A percentile compares a stretch with the other conserved stretches of the same genome.
These are phyloP conservation scores for Eristalis intricaria DNA, from an alignment of 2,888 invertebrate genomes.

Conservation along the genomic window DNA sequence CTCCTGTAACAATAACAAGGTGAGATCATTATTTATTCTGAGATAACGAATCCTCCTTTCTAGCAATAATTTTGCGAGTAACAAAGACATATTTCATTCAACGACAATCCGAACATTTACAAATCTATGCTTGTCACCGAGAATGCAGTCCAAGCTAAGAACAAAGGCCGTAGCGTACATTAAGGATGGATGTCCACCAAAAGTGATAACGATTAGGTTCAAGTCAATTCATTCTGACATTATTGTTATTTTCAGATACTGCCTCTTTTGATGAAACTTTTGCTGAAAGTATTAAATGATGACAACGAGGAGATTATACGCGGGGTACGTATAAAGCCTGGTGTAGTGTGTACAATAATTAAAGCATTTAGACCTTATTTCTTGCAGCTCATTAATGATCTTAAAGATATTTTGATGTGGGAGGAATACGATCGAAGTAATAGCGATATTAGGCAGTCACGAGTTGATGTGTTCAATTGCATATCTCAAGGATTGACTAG, in stretches of 20 bases:
- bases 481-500: slow-evolving; percentile 78
- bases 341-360: not conserved
- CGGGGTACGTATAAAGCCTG: slow-evolving; percentile 73
- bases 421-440: slow-evolving; percentile 30
- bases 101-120: slow-evolving; percentile 77
- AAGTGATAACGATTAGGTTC: slow-evolving; percentile 6
- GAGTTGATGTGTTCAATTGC: slow-evolving; percentile 77
- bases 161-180: slow-evolving; percentile 77
- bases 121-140: slow-evolving; percentile 76
- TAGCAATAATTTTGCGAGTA: slow-evolving; percentile 77
- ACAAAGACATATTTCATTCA: slow-evolving; percentile 77
- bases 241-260: slow-evolving; percentile 73
- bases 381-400: slow-evolving; percentile 76
- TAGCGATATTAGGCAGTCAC: slow-evolving; percentile 74
- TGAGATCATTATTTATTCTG: no score
- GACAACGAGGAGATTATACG: slow-evolving; percentile 77
- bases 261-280: slow-evolving; percentile 77
- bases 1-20: slow-evolving; percentile 73
- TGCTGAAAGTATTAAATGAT: slow-evolving; percentile 77
- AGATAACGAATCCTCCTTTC: slow-evolving; percentile 79
- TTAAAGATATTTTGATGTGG: slow-evolving; percentile 77
- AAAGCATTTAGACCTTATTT: not conserved
- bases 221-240: not conserved
- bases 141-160: slow-evolving; percentile 76
- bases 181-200: slow-evolving; percentile 75